Evolutionary conservation across 2,888 invertebrate species (phyloP).

Genomic region (Cheilosia impressa): DNA sequence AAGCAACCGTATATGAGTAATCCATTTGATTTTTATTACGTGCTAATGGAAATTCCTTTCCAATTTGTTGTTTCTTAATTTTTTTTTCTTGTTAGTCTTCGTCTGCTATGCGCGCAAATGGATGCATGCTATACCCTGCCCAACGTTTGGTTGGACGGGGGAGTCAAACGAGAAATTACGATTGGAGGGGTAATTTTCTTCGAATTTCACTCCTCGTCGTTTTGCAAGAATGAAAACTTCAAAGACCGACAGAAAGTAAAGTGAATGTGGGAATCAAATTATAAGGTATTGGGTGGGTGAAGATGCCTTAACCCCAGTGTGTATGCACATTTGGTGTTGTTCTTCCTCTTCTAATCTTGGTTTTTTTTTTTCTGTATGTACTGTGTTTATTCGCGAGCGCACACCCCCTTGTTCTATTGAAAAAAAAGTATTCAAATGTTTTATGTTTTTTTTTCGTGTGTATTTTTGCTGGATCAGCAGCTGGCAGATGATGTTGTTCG

Average conservation of each 20-base stretch:
- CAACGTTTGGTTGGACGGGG: not conserved
- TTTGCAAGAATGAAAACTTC: conserved; percentile 59
- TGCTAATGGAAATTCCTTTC: conserved; percentile 70
- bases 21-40: conserved; percentile 64
- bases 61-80: conserved; percentile 60
- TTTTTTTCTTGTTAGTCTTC: conserved; percentile 1
- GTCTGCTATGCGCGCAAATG: conserved; percentile 6
- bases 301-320: conserved; percentile 17
- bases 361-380: conserved; percentile 8
- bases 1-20: conserved; percentile 53
- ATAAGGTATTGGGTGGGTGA: conserved; percentile 2
- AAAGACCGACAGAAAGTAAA: conserved; percentile 43
- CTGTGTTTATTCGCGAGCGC: conserved; percentile 63
- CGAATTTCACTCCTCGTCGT: conserved; percentile 45
- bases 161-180: conserved; percentile 23
- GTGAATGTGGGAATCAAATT: conserved; percentile 23
- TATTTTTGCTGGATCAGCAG: conserved; percentile 59
- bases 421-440: conserved; percentile 34
- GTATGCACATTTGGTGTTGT: conserved; percentile 60
- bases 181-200: conserved; percentile 38
- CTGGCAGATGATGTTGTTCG: conserved; percentile 63
- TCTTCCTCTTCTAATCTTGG: conserved; percentile 22
- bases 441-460: conserved; percentile 15
- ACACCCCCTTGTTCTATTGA: conserved; percentile 66
- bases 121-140: not conserved